phyloP scores from a whole-genome alignment of 1,140 invertebrate genomes.

The Teleogryllus occipitalis region DNA sequence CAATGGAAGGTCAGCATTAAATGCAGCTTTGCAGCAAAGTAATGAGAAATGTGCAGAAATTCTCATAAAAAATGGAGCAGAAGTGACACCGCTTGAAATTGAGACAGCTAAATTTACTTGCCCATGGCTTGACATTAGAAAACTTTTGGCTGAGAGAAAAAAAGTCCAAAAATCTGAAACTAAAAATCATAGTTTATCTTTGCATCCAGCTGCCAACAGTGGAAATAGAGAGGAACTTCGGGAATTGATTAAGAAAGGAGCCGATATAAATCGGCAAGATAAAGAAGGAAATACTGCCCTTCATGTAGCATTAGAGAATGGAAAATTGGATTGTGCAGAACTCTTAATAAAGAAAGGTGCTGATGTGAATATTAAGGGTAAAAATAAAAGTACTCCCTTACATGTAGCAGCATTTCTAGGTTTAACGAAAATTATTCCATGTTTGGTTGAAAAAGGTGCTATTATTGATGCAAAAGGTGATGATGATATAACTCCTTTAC shows the following conservation, averaged over 20 bases:
- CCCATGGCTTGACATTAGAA: not conserved
- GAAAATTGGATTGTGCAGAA: not conserved
- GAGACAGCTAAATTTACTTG: not conserved
- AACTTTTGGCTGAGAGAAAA: not conserved
- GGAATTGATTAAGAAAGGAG: not conserved
- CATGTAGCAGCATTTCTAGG: not conserved
- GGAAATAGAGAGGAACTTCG: not conserved
- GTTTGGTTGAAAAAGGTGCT: not conserved
- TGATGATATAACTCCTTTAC: not conserved
- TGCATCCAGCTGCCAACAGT: not conserved
- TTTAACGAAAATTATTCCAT: not conserved
- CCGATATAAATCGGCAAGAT: not conserved
- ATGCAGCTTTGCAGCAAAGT: not conserved
- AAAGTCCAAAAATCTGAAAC: not conserved
- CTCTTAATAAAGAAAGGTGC: slow-evolving; percentile 3
- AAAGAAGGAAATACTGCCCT: not conserved
- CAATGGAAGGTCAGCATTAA: not conserved
- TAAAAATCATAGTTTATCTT: not conserved
- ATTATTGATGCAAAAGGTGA: not conserved
- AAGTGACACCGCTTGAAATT: not conserved
- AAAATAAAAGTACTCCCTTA: not conserved
- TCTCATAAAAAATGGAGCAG: not conserved
- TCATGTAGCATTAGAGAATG: not conserved
- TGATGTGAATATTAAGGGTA: not conserved
- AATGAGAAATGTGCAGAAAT: not conserved